These are phyloP conservation scores for Zapornia atra DNA, from an alignment of 2,113 vertebrate genomes.

Conservation along the genomic window DNA sequence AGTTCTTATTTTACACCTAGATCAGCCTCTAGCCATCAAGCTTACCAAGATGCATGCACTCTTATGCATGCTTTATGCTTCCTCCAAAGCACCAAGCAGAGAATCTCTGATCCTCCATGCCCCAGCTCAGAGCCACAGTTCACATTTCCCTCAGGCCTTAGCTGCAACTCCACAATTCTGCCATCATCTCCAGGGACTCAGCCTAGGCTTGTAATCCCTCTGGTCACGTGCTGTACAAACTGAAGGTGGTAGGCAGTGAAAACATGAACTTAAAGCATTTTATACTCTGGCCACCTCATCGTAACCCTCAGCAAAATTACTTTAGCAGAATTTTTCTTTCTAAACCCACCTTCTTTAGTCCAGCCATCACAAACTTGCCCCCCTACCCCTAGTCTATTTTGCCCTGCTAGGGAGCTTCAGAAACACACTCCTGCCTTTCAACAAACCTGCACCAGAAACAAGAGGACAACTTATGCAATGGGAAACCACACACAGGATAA, in stretches of 20 bases:
- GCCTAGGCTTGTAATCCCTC: background rate
- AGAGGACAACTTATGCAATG: background rate
- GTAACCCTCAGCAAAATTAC: background rate
- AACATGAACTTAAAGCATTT: background rate
- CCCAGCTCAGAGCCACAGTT: background rate
- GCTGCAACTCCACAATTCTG: fast-evolving
- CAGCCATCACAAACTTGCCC: background rate
- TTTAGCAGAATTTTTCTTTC: background rate
- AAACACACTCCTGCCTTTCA: background rate
- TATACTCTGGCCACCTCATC: background rate
- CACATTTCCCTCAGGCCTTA: background rate
- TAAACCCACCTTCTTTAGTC: background rate
- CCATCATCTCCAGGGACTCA: background rate
- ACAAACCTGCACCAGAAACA: background rate
- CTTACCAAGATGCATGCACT: background rate
- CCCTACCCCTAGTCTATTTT: background rate
- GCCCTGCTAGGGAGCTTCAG: background rate
- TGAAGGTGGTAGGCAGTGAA: background rate
- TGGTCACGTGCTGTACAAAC: background rate
- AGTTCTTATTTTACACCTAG: background rate
- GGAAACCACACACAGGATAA: background rate
- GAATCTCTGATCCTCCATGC: background rate
- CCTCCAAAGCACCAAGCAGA: background rate
- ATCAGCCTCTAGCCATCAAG: background rate
- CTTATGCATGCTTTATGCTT: background rate